Base-by-base conservation (phyloP, 2,113 vertebrate species). In the Scophthalmus maximus region DNA sequence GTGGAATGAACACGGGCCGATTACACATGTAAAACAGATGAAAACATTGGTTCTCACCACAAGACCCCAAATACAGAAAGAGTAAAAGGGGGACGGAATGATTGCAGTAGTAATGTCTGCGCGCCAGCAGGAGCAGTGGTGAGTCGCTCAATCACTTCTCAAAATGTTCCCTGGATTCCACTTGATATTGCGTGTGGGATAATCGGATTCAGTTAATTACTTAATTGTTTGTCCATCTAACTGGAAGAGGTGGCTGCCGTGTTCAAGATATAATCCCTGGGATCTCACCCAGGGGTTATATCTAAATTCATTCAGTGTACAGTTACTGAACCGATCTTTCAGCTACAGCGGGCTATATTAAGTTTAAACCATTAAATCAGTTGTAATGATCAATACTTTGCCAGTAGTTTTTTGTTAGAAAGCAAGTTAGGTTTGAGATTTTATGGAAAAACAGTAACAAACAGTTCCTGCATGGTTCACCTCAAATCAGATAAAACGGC, bases 11-110 rank as follows among this genome's bases (percentile, higher is more conserved):
- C 60, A 68, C 23, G 11, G 66, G 78, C 44, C 60, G 68, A 64
- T 78, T 84, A 76, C 69, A 77, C 62, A 69, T 74, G 65, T 77
- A 60, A n/a, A 76, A 71, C 49, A 63, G 61, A 72, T 67, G 36
- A 74, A 84, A 71, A 29, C 56, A 52, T 61, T 49, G 22, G 44
- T 76, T 70, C 23, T 62, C 59, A 64, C 11, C 46, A 52, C 44
- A 46, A 71, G 25, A 64, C 38, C 14, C 11, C 27, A 25, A 51
- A 22, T n/a, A n/a, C n/a, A n/a, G n/a, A n/a, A n/a, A n/a, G n/a
- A n/a, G n/a, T n/a, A n/a, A 18, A n/a, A 9, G 42, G 71, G 49
- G 20, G 50, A 46, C 8, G 32, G 63, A 34, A 59, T 69, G 23
- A 22, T 22, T 62, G 58, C 46, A 36, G 68, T 15, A 17, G 29